These are phyloP conservation scores for Eupeodes luniger DNA, from an alignment of 2,888 invertebrate genomes.

Conservation along the genomic window DNA sequence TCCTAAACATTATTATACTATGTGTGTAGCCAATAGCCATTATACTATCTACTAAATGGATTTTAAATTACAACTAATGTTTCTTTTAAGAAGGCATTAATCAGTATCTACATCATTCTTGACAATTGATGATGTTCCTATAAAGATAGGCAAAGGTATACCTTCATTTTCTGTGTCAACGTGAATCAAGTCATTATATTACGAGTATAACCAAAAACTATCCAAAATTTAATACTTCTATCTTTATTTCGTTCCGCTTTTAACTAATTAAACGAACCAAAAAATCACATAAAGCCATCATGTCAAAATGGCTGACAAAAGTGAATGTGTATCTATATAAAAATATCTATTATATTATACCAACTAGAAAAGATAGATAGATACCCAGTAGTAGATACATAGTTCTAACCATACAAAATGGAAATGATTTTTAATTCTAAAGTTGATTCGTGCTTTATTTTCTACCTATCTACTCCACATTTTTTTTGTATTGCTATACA, in stretches of 20 bases:
- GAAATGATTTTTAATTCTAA: slow-evolving; percentile 28
- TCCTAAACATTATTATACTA: no score
- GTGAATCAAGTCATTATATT: neutral
- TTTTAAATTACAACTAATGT: no score
- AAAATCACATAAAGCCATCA: slow-evolving; percentile 51
- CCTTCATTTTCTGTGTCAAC: neutral
- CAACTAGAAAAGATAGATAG: neutral
- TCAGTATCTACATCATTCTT: neutral
- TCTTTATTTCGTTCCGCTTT: slow-evolving; percentile 67
- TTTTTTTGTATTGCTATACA: slow-evolving; percentile 8
- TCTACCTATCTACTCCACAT: slow-evolving; percentile 13
- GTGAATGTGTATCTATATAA: slow-evolving; percentile 27
- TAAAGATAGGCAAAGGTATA: no score
- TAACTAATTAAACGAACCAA: slow-evolving; percentile 74
- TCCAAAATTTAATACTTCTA: slow-evolving; percentile 54
- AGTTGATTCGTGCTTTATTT: slow-evolving; percentile 50
- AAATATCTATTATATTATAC: slow-evolving; percentile 22
- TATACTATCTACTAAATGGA: no score
- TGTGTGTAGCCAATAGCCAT: no score
- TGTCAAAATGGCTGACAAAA: slow-evolving; percentile 72
- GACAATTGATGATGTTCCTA: neutral
- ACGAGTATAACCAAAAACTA: neutral
- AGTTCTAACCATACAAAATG: slow-evolving; percentile 39
- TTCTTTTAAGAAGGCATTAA: no score
- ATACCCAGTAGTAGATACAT: neutral